Percentiles rank a stretch among this genome's conserved stretches.
These are phyloP conservation scores for Epizoanthus ramosus DNA, from an alignment of 92 coral and sea anemone species.

Conservation along the genomic window DNA sequence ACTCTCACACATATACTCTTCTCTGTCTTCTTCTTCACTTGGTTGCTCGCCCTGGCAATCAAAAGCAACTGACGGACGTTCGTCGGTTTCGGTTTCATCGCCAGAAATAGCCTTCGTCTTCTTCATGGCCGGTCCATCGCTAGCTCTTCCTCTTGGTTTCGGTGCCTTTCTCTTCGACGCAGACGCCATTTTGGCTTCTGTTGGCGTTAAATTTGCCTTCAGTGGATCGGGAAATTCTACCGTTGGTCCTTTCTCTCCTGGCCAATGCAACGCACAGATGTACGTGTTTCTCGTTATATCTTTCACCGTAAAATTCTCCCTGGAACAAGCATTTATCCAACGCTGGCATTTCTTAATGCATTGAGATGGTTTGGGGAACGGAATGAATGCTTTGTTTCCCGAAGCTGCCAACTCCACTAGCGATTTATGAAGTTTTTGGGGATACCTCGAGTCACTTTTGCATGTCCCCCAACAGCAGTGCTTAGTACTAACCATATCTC, in stretches of 20 bases:
- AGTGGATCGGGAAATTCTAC: neutral
- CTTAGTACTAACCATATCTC: too few relatives aligned
- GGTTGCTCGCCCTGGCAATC: conserved; percentile 45
- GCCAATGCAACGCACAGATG: conserved; percentile 73
- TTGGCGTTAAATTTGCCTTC: conserved; percentile 14
- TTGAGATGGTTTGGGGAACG: conserved; percentile 57
- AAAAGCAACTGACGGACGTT: neutral
- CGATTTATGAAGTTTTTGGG: conserved; percentile 48
- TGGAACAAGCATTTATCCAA: conserved; percentile 61
- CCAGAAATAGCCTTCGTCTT: conserved; percentile 1
- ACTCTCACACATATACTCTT: conserved; percentile 42
- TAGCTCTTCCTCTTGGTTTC: conserved; percentile 26
- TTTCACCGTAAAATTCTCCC: conserved; percentile 46
- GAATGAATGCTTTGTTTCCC: conserved; percentile 57
- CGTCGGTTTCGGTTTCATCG: neutral
- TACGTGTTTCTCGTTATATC: conserved; percentile 58
- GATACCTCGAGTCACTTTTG: conserved; percentile 61
- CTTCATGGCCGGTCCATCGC: conserved; percentile 6
- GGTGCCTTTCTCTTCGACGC: conserved; percentile 45
- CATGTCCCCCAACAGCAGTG: conserved; percentile 41
- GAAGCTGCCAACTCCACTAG: conserved; percentile 53
- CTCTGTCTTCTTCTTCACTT: neutral
- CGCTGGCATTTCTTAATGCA: conserved; percentile 51
- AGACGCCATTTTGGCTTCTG: conserved; percentile 13
- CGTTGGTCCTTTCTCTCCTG: conserved; percentile 56